A percentile compares a stretch with the other conserved stretches of the same genome.
These are phyloP conservation scores for Collichthys lucidus DNA, from an alignment of 2,113 vertebrate species.

Conservation along the genomic window DNA sequence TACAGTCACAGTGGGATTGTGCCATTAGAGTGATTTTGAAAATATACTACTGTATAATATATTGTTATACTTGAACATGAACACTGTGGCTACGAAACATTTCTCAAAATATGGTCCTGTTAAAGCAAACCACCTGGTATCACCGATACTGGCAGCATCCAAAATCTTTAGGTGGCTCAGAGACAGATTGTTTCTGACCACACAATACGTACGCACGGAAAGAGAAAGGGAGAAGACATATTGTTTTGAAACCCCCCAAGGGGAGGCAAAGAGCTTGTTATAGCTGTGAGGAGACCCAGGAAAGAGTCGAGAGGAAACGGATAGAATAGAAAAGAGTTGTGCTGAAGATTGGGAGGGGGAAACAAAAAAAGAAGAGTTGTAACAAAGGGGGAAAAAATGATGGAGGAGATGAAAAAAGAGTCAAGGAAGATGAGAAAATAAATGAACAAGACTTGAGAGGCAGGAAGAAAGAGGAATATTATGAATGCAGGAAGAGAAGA, in stretches of 20 bases:
- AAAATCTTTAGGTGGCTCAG: neutral
- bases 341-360: neutral
- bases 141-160: neutral
- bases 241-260: neutral
- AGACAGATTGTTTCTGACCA: neutral
- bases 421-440: neutral
- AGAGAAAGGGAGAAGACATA: neutral
- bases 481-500: accelerated
- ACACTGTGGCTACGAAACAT: neutral
- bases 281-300: neutral
- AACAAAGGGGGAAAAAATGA: too few relatives aligned
- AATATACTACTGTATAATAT: too few relatives aligned
- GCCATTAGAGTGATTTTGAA: too few relatives aligned
- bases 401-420: neutral
- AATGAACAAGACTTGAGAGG: neutral
- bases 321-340: neutral
- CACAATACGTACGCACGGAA: neutral
- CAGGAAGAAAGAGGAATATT: too few relatives aligned
- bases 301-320: neutral
- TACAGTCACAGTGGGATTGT: too few relatives aligned
- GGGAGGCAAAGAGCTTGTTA: constrained; percentile 3
- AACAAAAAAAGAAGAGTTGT: neutral
- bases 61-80: neutral
- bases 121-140: neutral
- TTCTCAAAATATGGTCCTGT: neutral